Evolutionary conservation across 2,113 vertebrate genomes (phyloP).

Genomic region (Trachemys scripta): DNA sequence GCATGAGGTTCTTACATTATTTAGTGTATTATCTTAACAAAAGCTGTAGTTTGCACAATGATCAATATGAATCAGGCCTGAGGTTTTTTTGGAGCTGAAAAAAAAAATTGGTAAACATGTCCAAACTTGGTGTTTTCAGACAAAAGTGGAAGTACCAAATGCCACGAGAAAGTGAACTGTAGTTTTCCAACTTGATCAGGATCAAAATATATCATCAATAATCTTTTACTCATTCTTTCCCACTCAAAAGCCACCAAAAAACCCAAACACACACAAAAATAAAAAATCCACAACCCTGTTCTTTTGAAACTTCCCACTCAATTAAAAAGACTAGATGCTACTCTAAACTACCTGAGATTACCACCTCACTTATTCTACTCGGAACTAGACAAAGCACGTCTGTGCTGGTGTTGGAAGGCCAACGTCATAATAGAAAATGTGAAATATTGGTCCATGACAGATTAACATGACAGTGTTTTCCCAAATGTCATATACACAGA

Average conservation of each 20-base stretch:
- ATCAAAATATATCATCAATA: neutral
- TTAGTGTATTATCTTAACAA: neutral
- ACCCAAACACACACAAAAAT: neutral
- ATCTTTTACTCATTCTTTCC: neutral
- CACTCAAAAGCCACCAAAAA: neutral
- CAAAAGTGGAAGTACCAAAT: neutral
- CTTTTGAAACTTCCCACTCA: neutral
- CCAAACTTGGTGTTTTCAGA: neutral
- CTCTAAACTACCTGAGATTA: neutral
- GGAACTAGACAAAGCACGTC: neutral
- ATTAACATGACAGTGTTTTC: neutral
- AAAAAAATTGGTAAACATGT: neutral
- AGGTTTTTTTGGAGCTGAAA: neutral
- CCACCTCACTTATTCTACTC: neutral
- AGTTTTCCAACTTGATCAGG: neutral
- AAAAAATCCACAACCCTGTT: neutral
- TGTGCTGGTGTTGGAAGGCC: neutral
- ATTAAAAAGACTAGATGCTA: neutral
- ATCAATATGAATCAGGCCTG: neutral
- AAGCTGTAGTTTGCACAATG: neutral
- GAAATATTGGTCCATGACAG: neutral
- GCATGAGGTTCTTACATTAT: neutral
- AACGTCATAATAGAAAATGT: neutral
- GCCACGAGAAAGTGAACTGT: fast-evolving
- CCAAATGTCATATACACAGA: neutral